Evolutionary conservation across 2,888 invertebrate genomes (phyloP).

Genomic region (Mesopsocus fuscifrons): DNA sequence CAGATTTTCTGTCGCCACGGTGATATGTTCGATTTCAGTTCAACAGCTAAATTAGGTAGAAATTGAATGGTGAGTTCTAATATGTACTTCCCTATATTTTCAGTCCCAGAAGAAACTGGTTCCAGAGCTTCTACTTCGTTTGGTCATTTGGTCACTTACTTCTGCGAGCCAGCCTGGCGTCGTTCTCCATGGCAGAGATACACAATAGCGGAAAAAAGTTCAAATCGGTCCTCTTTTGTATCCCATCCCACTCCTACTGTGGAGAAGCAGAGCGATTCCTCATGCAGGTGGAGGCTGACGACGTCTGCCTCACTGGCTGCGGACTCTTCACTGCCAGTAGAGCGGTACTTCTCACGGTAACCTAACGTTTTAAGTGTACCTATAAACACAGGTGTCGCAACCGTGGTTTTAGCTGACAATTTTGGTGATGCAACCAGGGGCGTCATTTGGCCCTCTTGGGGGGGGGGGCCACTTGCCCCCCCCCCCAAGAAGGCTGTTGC

Average conservation of each 20-base stretch:
- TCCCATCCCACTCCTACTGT: constrained; percentile 37
- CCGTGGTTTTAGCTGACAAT: no score
- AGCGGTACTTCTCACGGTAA: constrained; percentile 13
- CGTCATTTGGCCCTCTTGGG: no score
- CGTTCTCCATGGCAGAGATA: constrained; percentile 36
- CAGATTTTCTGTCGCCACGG: no score
- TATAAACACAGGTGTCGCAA: no score
- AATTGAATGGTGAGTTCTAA: no score
- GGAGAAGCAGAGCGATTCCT: constrained; percentile 26
- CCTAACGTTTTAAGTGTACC: no score
- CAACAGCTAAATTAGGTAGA: no score
- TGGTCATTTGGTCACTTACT: constrained; percentile 43
- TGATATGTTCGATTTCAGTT: no score
- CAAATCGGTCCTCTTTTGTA: constrained; percentile 35
- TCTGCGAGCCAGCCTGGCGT: constrained; percentile 36
- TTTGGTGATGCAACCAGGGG: no score
- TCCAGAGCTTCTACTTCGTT: constrained; percentile 30
- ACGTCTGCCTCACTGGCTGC: constrained; percentile 12
- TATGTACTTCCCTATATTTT: no score
- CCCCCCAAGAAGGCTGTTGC: no score
- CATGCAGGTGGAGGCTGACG: constrained; percentile 10
- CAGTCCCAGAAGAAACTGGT: background rate
- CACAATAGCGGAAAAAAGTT: constrained; percentile 33
- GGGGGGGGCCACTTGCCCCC: no score
- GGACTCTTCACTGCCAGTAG: constrained; percentile 12